Percentiles rank a stretch among this genome's conserved stretches.
Evolutionary conservation across 2,113 vertebrate species (phyloP).

Genomic region (Edolisoma coerulescens): DNA sequence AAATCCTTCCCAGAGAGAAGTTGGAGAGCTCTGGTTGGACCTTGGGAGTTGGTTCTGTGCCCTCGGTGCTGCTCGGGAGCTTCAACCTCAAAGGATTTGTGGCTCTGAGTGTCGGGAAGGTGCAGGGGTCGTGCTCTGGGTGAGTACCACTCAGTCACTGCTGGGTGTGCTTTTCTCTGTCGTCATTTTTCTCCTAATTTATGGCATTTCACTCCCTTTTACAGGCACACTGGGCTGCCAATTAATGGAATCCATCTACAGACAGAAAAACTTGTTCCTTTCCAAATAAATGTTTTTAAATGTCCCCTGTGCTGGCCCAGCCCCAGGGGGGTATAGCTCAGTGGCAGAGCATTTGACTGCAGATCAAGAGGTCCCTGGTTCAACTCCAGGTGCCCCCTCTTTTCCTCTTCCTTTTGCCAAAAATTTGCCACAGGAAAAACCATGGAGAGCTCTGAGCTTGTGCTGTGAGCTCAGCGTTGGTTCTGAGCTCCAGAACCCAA

Average conservation of each 20-base stretch:
- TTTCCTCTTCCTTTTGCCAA: background rate
- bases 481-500: no score
- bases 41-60: no score
- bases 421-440: no score
- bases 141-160: background rate
- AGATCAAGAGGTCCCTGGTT: constrained; percentile 76
- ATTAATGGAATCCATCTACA: rapidly evolving
- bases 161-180: background rate
- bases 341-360: constrained; percentile 69
- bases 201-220: background rate
- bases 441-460: no score
- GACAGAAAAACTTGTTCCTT: no score
- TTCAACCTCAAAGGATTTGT: rapidly evolving
- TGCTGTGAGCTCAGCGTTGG: no score
- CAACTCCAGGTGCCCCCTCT: constrained; percentile 64
- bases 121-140: background rate
- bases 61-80: background rate
- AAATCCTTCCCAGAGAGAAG: rapidly evolving
- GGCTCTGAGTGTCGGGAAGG: background rate
- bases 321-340: background rate
- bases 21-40: background rate
- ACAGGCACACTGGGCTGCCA: background rate
- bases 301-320: no score
- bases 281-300: background rate
- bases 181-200: background rate